Evolutionary conservation across 1,140 invertebrate species (phyloP).

Genomic region (Elysia chlorotica): DNA sequence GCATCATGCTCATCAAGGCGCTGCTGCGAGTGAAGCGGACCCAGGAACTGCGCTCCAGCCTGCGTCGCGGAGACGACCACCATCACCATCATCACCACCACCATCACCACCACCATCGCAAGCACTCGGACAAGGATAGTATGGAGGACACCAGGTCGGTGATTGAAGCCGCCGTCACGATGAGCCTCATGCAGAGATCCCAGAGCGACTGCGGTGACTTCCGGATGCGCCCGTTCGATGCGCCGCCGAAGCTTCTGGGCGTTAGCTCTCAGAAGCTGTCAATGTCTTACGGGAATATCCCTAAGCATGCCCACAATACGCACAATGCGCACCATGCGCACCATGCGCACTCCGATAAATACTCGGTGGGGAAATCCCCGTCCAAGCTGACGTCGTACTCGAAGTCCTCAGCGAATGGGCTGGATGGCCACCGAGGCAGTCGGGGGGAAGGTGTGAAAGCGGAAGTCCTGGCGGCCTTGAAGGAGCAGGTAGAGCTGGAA

Average conservation of each 20-base stretch:
- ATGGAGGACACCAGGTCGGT: neutral
- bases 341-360: neutral
- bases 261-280: neutral
- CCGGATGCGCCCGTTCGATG: neutral
- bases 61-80: neutral
- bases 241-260: neutral
- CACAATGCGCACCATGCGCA: neutral
- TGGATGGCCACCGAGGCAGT: neutral
- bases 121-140: neutral
- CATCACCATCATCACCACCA: neutral
- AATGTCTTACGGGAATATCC: neutral
- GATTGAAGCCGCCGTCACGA: neutral
- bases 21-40: neutral
- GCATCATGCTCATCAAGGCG: neutral
- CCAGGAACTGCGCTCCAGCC: neutral
- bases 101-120: neutral
- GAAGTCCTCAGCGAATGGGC: neutral
- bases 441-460: neutral
- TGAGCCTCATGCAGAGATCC: neutral
- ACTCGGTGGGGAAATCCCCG: neutral
- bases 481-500: constrained; percentile 5
- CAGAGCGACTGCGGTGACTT: neutral
- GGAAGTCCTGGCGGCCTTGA: neutral
- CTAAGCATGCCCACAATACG: neutral
- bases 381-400: neutral